Percentiles rank a stretch among this genome's conserved stretches.
These are phyloP conservation scores for Cebidichthys violaceus DNA, from an alignment of 2,113 vertebrate species.

Conservation along the genomic window DNA sequence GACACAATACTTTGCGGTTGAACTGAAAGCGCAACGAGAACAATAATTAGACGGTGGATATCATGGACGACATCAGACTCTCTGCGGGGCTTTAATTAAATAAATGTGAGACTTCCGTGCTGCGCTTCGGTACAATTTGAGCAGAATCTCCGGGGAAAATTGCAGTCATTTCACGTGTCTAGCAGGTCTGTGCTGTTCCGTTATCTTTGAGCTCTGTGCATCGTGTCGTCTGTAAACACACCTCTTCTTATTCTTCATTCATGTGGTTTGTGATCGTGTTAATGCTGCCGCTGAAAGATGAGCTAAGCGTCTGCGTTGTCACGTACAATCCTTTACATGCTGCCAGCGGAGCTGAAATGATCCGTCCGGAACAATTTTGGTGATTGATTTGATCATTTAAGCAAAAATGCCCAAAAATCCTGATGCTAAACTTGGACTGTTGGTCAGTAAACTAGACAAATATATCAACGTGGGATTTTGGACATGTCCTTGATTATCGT, in stretches of 20 bases:
- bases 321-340: not conserved
- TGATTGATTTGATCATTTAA: not conserved
- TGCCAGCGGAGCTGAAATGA: not conserved
- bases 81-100: not conserved
- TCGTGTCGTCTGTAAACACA: not conserved
- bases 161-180: slow-evolving; percentile 17
- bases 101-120: slow-evolving; percentile 6
- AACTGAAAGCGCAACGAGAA: not conserved
- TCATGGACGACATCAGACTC: not conserved
- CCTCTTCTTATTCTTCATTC: not conserved
- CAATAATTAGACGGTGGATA: slow-evolving; percentile 17
- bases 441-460: no score
- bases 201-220: not conserved
- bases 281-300: not conserved
- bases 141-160: slow-evolving; percentile 6
- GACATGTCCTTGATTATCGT: no score
- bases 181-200: not conserved
- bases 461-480: no score
- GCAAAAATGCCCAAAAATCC: not conserved
- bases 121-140: not conserved
- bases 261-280: not conserved
- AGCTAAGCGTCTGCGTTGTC: not conserved
- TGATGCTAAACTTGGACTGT: no score
- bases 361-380: not conserved
- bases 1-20: slow-evolving; percentile 17